Evolutionary conservation across 2,888 invertebrate species (phyloP), one percentile per base, ranked within the genome.

Genomic region (Hyles lineata): DNA sequence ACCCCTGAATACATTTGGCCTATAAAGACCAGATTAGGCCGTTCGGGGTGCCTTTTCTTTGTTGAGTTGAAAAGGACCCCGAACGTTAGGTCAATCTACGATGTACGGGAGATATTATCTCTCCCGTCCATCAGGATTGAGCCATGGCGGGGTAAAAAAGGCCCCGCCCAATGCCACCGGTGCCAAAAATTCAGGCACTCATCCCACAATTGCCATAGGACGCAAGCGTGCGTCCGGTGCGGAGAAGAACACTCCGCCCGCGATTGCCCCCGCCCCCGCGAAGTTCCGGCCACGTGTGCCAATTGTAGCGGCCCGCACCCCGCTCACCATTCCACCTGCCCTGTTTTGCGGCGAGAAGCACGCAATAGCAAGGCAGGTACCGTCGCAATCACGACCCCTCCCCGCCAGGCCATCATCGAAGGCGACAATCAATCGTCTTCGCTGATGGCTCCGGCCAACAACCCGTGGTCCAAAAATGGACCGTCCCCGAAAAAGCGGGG

Each of bases 281-380:
- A 72, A 2, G 71, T 71, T 0, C 73, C 74, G 1, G 61, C 76
- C 21, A 73, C 71, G 0, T 80, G 81, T 60, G 74, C 73, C 0
- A 80, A 79, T 71, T 78, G 77, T 58, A 67, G 23, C 0, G 73
- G 74, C 0, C n/a, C 19, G 0, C 78, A 78, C 70, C 63, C 75
- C 1, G 76, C 79, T 0, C 75, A 77, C 70, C 70, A 63, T 29
- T n/a, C 55, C 6, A 17, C 32, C 8, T 77, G 76, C 61, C 70
- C 74, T 0, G 61, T 67, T 0, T 71, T 60, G 1, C 17, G 52
- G 2, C 35, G 32, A 0, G 77, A 74, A 23, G 69, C 75, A 1
- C 72, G 77, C 0, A 74, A 72, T 23, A 70, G 52, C 19, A 21
- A n/a, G 11, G 61, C 63, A 17, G 70, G 72, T 23, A 70, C 72